Evolutionary conservation across 2,888 invertebrate species (phyloP), one percentile per base, ranked within the genome.

Genomic region (Heliconius cydno): DNA sequence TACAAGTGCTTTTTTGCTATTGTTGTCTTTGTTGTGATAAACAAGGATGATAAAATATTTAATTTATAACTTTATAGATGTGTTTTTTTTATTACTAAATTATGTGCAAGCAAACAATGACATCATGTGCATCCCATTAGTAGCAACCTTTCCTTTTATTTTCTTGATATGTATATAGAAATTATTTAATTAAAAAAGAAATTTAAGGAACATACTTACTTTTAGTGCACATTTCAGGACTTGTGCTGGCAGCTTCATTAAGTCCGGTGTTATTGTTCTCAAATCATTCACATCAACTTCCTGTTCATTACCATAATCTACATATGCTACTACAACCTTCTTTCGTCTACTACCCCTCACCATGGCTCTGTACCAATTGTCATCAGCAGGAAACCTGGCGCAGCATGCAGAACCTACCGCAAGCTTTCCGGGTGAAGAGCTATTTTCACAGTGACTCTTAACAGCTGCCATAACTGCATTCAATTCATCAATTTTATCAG

Each of bases 221-320:
- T 96, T 97, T n/a, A 98, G 91, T 70, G 97, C 96, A 89, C 98
- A 98, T 87, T 96, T 96, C 84, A 98, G 95, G 0, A 97, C 98
- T 91, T 98, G 98, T 3, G 97, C 96, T 28, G 96, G 96, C 79
- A 97, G 91, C 83, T 92, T 94, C 7, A 97, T 92, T 82, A 97
- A 94, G 78, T 96, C 96, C 7, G 96, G 95, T 7, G 96, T 96
- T 38, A 98, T 97, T 34, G 95, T 93, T 81, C 96, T 96, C 46
- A 98, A 90, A 63, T 96, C 92, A 19, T 95, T 92, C 1, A 95
- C 89, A 12, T 95, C 90, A 2, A 98, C 96, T n/a, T 96, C 96
- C 88, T 98, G 98, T 86, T 98, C 97, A 92, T 99, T 99, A 10
- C 99, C 99, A 93, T 98, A 99, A 93, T 99, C 99, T 28, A 99